These are phyloP conservation scores for Ophiothrix spiculata DNA, from an alignment of 35 echinoderm and acorn worm species.

Conservation along the genomic window DNA sequence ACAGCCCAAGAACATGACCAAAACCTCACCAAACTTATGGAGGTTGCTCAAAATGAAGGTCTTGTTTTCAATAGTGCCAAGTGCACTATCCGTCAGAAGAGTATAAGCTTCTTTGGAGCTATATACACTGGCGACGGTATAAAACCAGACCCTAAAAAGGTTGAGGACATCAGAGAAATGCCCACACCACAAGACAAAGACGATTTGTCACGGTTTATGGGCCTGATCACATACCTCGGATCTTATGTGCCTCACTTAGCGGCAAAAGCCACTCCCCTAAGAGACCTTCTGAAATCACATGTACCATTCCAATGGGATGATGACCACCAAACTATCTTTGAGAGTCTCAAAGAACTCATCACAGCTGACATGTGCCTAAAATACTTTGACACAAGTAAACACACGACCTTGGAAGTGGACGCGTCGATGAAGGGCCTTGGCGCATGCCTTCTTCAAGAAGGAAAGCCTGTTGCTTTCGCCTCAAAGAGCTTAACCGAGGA, in stretches of 20 bases:
- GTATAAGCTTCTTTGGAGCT: slow-evolving; percentile 26
- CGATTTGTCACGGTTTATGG: slow-evolving; percentile 44
- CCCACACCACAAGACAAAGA: slow-evolving; percentile 38
- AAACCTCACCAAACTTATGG: slow-evolving; percentile 25
- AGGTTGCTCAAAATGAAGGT: slow-evolving; percentile 23
- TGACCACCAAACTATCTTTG: slow-evolving; percentile 12
- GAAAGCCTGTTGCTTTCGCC: slow-evolving; percentile 8
- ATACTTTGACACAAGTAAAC: neutral
- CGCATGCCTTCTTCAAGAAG: slow-evolving; percentile 5
- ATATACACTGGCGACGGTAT: slow-evolving; percentile 8
- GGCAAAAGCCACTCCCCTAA: neutral
- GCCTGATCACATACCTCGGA: slow-evolving; percentile 35
- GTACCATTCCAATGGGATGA: slow-evolving; percentile 31
- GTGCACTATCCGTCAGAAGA: slow-evolving; percentile 10
- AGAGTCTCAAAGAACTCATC: neutral
- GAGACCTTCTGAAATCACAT: slow-evolving; percentile 35
- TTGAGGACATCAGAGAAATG: slow-evolving; percentile 26
- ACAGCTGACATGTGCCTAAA: neutral
- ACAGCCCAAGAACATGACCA: slow-evolving; percentile 43
- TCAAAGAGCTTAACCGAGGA: slow-evolving; percentile 20
- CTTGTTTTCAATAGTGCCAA: slow-evolving; percentile 32
- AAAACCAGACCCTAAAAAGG: slow-evolving; percentile 19
- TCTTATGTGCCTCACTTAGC: slow-evolving; percentile 30
- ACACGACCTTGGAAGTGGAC: neutral
- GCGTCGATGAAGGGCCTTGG: slow-evolving; percentile 14